These are phyloP conservation scores for Muricea muricata DNA, from an alignment of 92 coral and sea anemone genomes.

Conservation along the genomic window DNA sequence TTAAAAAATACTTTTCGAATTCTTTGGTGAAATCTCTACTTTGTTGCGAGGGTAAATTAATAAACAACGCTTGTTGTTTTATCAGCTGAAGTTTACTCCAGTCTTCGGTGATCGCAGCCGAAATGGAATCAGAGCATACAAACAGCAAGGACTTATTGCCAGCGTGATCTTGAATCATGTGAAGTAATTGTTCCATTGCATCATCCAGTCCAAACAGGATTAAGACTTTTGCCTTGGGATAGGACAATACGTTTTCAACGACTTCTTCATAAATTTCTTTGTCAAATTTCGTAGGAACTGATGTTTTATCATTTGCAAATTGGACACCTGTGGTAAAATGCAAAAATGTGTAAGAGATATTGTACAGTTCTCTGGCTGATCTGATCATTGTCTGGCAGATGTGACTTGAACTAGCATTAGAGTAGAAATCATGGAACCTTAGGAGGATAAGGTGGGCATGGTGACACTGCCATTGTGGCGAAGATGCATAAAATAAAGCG, in stretches of 20 bases:
- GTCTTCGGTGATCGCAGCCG: not conserved
- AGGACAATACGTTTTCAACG: not conserved
- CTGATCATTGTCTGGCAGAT: too few relatives aligned
- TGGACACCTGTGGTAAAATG: not conserved
- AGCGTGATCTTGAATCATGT: not conserved
- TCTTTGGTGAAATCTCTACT: conserved; percentile 70
- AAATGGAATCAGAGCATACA: not conserved
- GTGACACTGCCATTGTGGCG: too few relatives aligned
- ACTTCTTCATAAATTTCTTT: not conserved
- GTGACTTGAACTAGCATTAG: too few relatives aligned
- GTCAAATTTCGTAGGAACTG: not conserved
- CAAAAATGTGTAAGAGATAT: too few relatives aligned
- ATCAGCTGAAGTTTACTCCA: conserved; percentile 1
- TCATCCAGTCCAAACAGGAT: not conserved
- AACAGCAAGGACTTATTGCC: not conserved
- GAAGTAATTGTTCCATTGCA: not conserved
- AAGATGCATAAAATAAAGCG: too few relatives aligned
- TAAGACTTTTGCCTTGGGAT: not conserved
- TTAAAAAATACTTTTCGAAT: conserved; percentile 70
- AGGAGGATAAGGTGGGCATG: too few relatives aligned
- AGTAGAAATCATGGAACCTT: too few relatives aligned
- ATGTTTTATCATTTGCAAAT: not conserved
- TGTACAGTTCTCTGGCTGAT: too few relatives aligned
- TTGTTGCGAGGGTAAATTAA: not conserved
- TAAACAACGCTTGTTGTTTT: not conserved